phyloP scores from a whole-genome alignment of 2,113 vertebrate species.

The Asarcornis scutulata region DNA sequence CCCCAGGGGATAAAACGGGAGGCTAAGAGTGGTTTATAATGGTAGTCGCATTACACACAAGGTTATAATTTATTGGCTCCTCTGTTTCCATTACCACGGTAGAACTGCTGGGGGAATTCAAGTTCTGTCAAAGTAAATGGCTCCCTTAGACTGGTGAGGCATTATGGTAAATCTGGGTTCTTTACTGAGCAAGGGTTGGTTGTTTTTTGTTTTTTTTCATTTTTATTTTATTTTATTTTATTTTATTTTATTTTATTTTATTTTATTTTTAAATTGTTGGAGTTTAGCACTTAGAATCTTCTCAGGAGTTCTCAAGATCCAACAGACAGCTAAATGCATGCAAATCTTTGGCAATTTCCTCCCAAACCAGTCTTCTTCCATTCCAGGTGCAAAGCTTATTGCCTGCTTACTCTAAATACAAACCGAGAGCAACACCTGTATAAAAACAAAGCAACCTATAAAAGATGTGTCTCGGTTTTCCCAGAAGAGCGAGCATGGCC shows the following conservation, averaged over 20 bases:
- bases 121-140: constrained; percentile 61
- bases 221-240: neutral
- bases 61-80: constrained; percentile 69
- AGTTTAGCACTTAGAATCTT: neutral
- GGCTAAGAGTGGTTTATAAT: constrained; percentile 65
- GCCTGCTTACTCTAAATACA: neutral
- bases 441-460: constrained; percentile 18
- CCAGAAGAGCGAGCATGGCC: neutral
- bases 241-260: neutral
- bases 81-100: constrained; percentile 65
- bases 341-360: neutral
- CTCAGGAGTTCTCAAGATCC: neutral
- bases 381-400: neutral
- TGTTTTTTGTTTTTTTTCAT: neutral
- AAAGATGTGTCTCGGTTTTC: neutral
- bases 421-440: constrained; percentile 30
- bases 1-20: constrained; percentile 3
- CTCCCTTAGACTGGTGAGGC: constrained; percentile 28
- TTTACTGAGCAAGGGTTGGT: neutral
- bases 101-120: constrained; percentile 40
- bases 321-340: neutral
- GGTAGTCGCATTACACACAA: constrained; percentile 44
- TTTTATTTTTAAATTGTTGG: neutral
- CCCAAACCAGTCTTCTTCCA: neutral
- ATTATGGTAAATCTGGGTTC: constrained; percentile 34